A percentile compares a stretch with the other conserved stretches of the same genome.
These are phyloP conservation scores for Strix aluco DNA, from an alignment of 2,113 vertebrate species.

Conservation along the genomic window DNA sequence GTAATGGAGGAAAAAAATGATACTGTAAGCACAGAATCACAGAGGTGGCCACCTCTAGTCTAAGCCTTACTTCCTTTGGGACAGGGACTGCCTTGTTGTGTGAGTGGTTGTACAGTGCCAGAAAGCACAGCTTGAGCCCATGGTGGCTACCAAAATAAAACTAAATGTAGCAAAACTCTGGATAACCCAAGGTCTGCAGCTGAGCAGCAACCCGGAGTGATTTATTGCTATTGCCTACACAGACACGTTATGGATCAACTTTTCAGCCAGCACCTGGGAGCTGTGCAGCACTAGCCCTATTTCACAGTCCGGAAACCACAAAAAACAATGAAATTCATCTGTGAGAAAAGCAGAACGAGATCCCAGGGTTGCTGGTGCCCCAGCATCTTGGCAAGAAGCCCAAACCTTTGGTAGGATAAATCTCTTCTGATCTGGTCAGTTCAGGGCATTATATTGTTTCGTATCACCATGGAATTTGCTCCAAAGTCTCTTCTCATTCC, in stretches of 20 bases:
- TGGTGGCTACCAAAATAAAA: background rate
- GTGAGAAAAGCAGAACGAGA: background rate
- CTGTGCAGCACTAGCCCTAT: background rate
- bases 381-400: background rate
- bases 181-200: background rate
- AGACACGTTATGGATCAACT: background rate
- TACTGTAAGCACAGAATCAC: background rate
- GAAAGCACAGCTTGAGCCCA: background rate
- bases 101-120: background rate
- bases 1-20: background rate
- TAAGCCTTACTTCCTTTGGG: background rate
- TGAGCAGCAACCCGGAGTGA: background rate
- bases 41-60: background rate
- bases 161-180: background rate
- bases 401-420: background rate
- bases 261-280: background rate
- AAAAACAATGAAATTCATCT: background rate
- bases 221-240: background rate
- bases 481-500: rapidly evolving
- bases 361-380: background rate
- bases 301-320: background rate
- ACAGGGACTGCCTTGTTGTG: background rate
- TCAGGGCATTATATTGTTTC: background rate
- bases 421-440: background rate
- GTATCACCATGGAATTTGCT: rapidly evolving